phyloP scores from a whole-genome alignment of 2,888 invertebrate genomes.

The Esperia sulphurella region DNA sequence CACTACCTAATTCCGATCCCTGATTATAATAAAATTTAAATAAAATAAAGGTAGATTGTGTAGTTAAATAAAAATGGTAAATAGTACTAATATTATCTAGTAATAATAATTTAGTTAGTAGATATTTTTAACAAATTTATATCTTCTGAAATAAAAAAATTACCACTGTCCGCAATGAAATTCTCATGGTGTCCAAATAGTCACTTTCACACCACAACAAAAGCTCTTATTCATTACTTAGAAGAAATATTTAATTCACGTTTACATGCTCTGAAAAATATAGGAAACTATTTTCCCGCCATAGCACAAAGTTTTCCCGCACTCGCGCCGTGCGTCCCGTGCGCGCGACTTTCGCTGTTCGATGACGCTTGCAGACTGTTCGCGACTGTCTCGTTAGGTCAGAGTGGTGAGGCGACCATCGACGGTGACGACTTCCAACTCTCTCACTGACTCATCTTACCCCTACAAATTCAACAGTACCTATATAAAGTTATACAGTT shows the following conservation, averaged over 20 bases:
- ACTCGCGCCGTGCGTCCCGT: conserved; percentile 27
- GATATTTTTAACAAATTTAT: no score
- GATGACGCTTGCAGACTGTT: conserved; percentile 46
- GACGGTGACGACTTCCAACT: not conserved
- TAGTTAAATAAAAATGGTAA: no score
- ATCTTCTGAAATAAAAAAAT: conserved; percentile 13
- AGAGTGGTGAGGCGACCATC: not conserved
- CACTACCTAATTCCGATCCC: no score
- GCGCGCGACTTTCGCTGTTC: conserved; percentile 35
- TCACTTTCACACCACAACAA: conserved; percentile 22
- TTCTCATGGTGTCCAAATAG: conserved; percentile 41
- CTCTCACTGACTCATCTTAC: no score
- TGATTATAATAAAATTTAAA: no score
- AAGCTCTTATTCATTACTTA: conserved; percentile 19
- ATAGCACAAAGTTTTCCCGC: conserved; percentile 64
- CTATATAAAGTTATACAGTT: no score
- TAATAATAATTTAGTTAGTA: no score
- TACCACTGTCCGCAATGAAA: conserved; percentile 42
- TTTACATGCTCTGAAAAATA: conserved; percentile 15
- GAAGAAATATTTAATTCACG: conserved; percentile 17
- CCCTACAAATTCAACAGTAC: no score
- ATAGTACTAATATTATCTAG: no score
- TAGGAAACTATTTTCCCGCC: conserved; percentile 48
- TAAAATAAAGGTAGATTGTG: no score
- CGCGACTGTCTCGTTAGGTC: conserved; percentile 6